Evolutionary conservation across 53 echinoderm and acorn worm species (phyloP), one percentile per base, ranked within the genome.

Genomic region (Mesocentrotus franciscanus): DNA sequence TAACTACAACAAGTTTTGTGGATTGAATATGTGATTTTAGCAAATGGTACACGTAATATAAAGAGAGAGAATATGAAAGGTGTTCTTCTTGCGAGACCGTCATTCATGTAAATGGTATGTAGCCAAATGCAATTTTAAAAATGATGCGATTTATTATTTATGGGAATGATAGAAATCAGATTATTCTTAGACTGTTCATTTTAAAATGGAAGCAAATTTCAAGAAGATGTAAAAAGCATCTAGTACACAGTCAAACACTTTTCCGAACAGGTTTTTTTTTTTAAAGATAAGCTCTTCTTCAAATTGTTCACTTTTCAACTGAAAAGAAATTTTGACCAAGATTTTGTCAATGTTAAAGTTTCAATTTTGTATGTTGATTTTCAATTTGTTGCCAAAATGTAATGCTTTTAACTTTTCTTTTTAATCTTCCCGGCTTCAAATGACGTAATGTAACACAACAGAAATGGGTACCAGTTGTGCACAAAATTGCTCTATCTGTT

Each of bases 1-100:
- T 87, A 58, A 87, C 87, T 87, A 27, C 29, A 29, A 57, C 27
- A 87, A 58, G 58, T 87, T 87, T 87, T 87, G 9, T 58, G 17
- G 17, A 36, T 49, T 49, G 49, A 84, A 74, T 74, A 74, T 84
- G 84, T 84, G 24, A 17, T 20, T 36, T 83, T 42, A 49, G 84
- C 39, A 22, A 84, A 18, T 84, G 84, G 84, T 49, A 18, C 30
- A 17, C 15, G 35, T 18, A 79, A 42, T 20, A 22, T 22, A 81
- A 81, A 81, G 36, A 20, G 29, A 18, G 8, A 18, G 81, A 42
- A 81, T 17, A 42, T 42, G 81, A 8, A 39, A 39, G 42, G 78
- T 30, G 32, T 74, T 74, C 30, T 74, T 74, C 24, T 74, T 2
- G 32, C 74, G 0, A 30, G 14, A 11, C 13, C n/a, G n/a, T n/a